A percentile compares a stretch with the other conserved stretches of the same genome.
phyloP scores from a whole-genome alignment of 2,797 vertebrate genomes.

The Sternotherus odoratus region DNA sequence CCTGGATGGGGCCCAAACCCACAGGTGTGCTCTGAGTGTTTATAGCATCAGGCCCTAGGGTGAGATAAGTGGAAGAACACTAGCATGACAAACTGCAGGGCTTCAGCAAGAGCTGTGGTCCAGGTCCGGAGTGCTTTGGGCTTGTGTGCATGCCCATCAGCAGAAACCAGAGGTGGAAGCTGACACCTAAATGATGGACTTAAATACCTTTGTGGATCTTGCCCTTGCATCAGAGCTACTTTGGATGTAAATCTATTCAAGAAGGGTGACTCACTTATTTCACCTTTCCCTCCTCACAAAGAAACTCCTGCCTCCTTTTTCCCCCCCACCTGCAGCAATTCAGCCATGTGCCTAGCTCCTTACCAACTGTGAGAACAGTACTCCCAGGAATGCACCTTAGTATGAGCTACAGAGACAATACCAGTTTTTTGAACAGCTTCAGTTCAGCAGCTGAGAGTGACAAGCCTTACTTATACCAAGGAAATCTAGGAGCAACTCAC shows the following conservation, averaged over 20 bases:
- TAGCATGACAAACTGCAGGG: background rate
- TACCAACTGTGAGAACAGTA: background rate
- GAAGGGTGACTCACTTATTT: background rate
- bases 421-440: rapidly evolving
- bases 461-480: background rate
- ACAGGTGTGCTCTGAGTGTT: too few species aligned
- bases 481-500: background rate
- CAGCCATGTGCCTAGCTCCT: background rate
- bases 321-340: background rate
- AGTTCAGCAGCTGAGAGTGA: background rate
- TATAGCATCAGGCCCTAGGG: too few species aligned
- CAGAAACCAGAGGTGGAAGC: background rate
- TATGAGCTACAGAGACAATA: background rate
- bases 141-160: background rate
- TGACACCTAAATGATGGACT: background rate
- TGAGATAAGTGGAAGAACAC: background rate
- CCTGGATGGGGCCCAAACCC: background rate
- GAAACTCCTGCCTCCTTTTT: background rate
- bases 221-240: background rate
- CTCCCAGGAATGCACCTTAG: background rate
- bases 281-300: background rate
- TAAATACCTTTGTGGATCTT: too few species aligned
- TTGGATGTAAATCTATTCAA: background rate
- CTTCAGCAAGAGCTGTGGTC: background rate
- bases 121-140: background rate